These are phyloP conservation scores for Aradophagus sp. DNA, from an alignment of 1,140 invertebrate species.

Conservation along the genomic window DNA sequence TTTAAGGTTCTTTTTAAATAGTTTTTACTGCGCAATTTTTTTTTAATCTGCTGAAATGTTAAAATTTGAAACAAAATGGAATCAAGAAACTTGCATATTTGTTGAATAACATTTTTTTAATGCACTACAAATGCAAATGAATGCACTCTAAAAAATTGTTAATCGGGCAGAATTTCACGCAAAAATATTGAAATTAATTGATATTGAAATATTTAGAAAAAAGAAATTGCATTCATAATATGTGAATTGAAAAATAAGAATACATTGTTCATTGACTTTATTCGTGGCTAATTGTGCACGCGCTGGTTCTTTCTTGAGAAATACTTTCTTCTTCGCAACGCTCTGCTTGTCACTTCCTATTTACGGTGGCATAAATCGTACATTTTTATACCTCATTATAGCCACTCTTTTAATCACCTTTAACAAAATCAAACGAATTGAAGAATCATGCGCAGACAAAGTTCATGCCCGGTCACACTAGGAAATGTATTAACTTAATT, in stretches of 20 bases:
- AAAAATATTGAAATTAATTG: conserved; percentile 28
- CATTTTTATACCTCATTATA: conserved; percentile 51
- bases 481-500: too few relatives aligned
- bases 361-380: conserved; percentile 52
- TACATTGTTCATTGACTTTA: conserved; percentile 57
- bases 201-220: conserved; percentile 31
- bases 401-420: conserved; percentile 46
- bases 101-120: too few relatives aligned
- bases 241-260: conserved; percentile 56
- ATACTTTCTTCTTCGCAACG: conserved; percentile 57
- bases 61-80: too few relatives aligned
- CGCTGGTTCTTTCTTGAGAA: conserved; percentile 57
- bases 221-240: conserved; percentile 54
- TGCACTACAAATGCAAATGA: background rate
- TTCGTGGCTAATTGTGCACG: conserved; percentile 56
- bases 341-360: conserved; percentile 57
- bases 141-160: background rate
- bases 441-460: conserved; percentile 24
- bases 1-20: too few relatives aligned
- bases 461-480: too few relatives aligned
- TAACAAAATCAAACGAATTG: conserved; percentile 36
- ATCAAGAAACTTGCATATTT: background rate
- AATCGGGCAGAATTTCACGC: too few relatives aligned
- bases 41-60: too few relatives aligned
- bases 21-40: too few relatives aligned